phyloP scores from a whole-genome alignment of 2,797 vertebrate species.

The Sitta carolinensis region DNA sequence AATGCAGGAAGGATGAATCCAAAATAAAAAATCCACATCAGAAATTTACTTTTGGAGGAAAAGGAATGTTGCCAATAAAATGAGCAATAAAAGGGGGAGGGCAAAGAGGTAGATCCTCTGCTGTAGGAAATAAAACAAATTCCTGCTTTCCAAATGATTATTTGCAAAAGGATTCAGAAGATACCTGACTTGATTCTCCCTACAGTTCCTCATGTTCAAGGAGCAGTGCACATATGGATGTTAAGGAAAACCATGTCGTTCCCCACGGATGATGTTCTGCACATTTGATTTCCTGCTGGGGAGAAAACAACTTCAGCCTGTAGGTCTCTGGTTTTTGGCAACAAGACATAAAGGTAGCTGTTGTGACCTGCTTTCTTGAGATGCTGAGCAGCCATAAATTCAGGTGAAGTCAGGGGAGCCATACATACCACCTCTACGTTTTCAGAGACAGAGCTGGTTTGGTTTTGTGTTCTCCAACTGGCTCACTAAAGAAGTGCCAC shows the following conservation, averaged over 20 bases:
- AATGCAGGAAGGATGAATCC: neutral
- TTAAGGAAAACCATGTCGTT: neutral
- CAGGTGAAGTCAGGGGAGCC: neutral
- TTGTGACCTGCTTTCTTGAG: neutral
- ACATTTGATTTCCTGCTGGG: neutral
- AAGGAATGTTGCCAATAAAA: neutral
- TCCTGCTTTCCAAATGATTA: neutral
- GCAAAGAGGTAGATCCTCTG: neutral
- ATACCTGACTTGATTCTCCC: neutral
- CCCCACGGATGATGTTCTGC: neutral
- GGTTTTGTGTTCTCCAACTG: neutral
- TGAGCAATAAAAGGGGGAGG: neutral
- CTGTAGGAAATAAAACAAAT: neutral
- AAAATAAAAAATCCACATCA: neutral
- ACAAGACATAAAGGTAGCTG: neutral
- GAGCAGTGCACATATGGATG: rapidly evolving
- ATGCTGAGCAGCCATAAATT: neutral
- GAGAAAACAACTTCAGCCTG: neutral
- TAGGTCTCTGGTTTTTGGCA: neutral
- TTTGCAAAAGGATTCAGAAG: neutral
- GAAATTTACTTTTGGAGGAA: neutral
- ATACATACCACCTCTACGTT: rapidly evolving
- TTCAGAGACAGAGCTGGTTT: neutral
- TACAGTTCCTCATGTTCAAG: neutral
- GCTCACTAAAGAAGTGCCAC: neutral